phyloP scores from a whole-genome alignment of 2,888 invertebrate species.

The Ectemnius cavifrons region DNA sequence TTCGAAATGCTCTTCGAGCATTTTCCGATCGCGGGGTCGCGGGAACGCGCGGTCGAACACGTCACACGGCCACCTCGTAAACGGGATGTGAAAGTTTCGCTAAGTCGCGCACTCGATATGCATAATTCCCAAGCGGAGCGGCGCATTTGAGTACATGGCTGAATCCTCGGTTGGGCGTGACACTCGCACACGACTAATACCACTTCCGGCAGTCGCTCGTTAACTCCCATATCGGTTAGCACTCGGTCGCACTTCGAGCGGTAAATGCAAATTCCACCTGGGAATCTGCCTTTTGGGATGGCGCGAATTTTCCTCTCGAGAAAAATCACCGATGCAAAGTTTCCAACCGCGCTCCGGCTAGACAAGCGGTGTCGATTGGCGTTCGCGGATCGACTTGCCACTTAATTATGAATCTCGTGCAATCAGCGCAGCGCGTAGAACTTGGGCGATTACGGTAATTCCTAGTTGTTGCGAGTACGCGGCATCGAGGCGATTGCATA shows the following conservation, averaged over 20 bases:
- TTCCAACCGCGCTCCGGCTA: too few relatives aligned
- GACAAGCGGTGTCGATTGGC: too few relatives aligned
- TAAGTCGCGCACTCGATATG: conserved; percentile 56
- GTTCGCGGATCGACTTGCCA: conserved; percentile 18
- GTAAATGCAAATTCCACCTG: too few relatives aligned
- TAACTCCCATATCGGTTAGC: too few relatives aligned
- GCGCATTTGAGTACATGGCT: conserved; percentile 40
- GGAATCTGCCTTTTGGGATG: too few relatives aligned
- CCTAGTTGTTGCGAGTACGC: conserved; percentile 26
- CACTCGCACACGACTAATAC: conserved; percentile 15
- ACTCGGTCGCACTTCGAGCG: too few relatives aligned
- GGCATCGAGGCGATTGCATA: conserved; percentile 53
- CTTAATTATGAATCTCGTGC: conserved; percentile 67
- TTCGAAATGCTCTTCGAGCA: conserved; percentile 39
- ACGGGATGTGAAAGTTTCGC: conserved; percentile 69
- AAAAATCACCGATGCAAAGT: too few relatives aligned
- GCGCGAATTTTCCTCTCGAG: too few relatives aligned
- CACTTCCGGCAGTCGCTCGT: too few relatives aligned
- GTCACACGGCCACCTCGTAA: conserved; percentile 53
- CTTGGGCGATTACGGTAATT: conserved; percentile 57
- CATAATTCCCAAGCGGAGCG: conserved; percentile 59
- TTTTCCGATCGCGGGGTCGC: conserved; percentile 55
- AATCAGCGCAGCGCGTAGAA: conserved; percentile 7
- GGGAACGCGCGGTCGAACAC: conserved; percentile 59
- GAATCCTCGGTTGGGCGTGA: conserved; percentile 53